Evolutionary conservation across 92 coral and sea anemone genomes (phyloP).

Genomic region (Virgularia gustaviana): DNA sequence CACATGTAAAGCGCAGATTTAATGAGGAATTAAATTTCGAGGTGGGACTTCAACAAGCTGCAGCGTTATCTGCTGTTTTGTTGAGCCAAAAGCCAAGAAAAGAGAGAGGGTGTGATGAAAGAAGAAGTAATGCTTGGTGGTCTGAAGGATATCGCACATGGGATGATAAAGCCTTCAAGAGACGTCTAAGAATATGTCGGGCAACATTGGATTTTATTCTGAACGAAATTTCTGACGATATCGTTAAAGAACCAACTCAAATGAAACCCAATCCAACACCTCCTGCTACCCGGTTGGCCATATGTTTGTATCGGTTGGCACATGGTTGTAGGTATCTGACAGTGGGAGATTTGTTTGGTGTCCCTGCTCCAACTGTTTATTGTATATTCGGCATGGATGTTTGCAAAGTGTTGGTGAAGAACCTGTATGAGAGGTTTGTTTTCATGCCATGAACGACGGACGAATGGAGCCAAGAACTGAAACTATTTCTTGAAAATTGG

Average conservation of each 20-base stretch:
- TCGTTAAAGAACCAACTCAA: constrained; percentile 13
- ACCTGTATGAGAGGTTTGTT: constrained; percentile 41
- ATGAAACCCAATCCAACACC: constrained; percentile 39
- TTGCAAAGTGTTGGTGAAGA: constrained; percentile 32
- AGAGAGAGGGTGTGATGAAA: constrained; percentile 39
- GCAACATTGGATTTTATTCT: constrained; percentile 39
- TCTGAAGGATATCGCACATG: constrained; percentile 43
- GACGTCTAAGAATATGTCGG: constrained; percentile 4
- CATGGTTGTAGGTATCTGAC: constrained; percentile 40
- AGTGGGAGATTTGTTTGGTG: constrained; percentile 52
- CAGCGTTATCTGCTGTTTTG: constrained; percentile 49
- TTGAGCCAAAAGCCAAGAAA: constrained; percentile 21
- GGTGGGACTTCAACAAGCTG: constrained; percentile 37
- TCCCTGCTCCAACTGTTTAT: constrained; percentile 31
- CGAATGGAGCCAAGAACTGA: constrained; percentile 47
- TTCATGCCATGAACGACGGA: constrained; percentile 35
- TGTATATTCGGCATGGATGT: constrained; percentile 30
- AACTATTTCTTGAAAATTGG: constrained; percentile 51
- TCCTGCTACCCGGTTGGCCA: constrained; percentile 40
- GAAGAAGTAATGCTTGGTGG: constrained; percentile 37
- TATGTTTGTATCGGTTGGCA: constrained; percentile 3
- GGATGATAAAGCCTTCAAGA: constrained; percentile 40
- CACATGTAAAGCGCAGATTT: constrained; percentile 3
- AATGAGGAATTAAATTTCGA: constrained; percentile 29
- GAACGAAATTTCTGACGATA: constrained; percentile 1